These are phyloP conservation scores for Ceriagrion tenellum DNA, from an alignment of 2,888 invertebrate species.

Conservation along the genomic window DNA sequence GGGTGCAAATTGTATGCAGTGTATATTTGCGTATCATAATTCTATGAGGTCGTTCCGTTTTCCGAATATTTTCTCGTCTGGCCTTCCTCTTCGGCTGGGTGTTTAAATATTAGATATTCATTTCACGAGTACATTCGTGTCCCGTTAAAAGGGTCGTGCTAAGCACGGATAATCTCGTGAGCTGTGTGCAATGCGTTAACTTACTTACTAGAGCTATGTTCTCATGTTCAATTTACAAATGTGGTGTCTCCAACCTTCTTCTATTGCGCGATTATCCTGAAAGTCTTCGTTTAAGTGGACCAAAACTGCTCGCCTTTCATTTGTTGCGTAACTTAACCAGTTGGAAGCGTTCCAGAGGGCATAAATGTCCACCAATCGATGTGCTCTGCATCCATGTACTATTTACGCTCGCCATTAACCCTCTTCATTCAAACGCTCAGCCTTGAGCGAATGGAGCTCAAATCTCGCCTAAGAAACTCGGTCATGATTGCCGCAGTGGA, in stretches of 20 bases:
- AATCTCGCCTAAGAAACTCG: background rate
- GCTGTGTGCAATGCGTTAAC: too few species aligned
- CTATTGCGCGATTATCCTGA: background rate
- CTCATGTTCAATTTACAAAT: too few species aligned
- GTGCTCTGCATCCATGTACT: background rate
- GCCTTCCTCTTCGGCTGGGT: too few species aligned
- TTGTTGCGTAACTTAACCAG: background rate
- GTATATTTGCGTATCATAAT: too few species aligned
- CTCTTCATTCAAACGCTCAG: background rate
- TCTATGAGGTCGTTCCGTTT: too few species aligned
- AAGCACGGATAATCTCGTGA: too few species aligned
- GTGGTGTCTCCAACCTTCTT: background rate
- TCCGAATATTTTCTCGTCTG: too few species aligned
- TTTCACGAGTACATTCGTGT: too few species aligned
- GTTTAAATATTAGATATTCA: too few species aligned
- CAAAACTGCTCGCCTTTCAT: background rate
- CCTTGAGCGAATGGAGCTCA: background rate
- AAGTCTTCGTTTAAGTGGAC: background rate
- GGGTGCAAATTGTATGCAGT: too few species aligned
- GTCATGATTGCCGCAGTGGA: background rate
- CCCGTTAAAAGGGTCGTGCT: too few species aligned
- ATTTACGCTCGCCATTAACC: background rate
- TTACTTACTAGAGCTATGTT: too few species aligned
- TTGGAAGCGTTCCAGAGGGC: background rate
- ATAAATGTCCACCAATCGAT: background rate